Evolutionary conservation across 1,140 invertebrate species (phyloP).

Genomic region (Trichomalopsis sarcophagae): DNA sequence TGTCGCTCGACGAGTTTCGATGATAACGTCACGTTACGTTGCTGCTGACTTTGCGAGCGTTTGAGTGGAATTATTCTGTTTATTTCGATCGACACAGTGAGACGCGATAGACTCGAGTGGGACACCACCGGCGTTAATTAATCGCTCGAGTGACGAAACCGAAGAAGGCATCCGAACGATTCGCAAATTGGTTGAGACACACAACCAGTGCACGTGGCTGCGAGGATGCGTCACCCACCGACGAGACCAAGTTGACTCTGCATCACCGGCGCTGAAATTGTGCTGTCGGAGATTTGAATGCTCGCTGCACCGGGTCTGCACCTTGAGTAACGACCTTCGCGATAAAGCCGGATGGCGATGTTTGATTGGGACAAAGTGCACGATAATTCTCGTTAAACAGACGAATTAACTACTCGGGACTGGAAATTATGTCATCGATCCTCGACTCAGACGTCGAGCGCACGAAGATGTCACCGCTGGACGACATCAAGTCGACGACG

Average conservation of each 20-base stretch:
- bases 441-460: conserved; percentile 24
- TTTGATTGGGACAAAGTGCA: neutral
- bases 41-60: no score
- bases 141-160: neutral
- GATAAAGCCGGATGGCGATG: neutral
- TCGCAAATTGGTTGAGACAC: neutral
- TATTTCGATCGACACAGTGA: no score
- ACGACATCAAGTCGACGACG: conserved; percentile 69
- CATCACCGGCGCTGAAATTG: neutral
- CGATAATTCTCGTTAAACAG: neutral
- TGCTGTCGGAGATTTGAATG: conserved; percentile 39
- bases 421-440: conserved; percentile 35
- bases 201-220: no score
- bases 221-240: neutral
- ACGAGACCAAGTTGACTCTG: neutral
- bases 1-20: neutral
- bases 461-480: conserved; percentile 69
- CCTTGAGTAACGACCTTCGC: neutral
- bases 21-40: neutral
- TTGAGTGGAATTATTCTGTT: no score
- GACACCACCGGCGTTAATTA: neutral
- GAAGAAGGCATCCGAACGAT: neutral
- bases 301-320: neutral
- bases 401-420: neutral
- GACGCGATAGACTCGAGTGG: neutral